Evolutionary conservation across 2,113 vertebrate genomes (phyloP), one percentile per base, ranked within the genome.

Genomic region (Oryzias javanicus): DNA sequence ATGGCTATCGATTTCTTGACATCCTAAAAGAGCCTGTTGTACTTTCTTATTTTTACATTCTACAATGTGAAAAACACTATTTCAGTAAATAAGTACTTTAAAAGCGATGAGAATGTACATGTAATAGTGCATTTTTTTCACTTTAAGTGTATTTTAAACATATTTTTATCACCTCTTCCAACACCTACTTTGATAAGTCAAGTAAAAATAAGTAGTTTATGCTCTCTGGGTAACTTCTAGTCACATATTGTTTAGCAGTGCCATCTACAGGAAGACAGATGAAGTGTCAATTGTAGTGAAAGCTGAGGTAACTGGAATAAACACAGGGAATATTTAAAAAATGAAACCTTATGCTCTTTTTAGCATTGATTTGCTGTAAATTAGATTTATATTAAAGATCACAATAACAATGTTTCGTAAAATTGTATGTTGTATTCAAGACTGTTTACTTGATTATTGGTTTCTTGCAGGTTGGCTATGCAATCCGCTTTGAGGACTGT

Each of bases 401-500:
- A 27, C 25, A 27, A 5, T 27, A 5, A 27, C 3, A 27, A 27
- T 5, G 5, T 27, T 27, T 27, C 4, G 25, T 27, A 27, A 27
- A 27, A 27, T 6, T 27, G 35, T 35, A 12, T 35, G 35, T 12
- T 35, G 8, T 35, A 10, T n/a, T 1, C 22, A 14, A 35, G 20
- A n/a, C 42, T 55, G 29, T 3, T 35, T 4, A 44, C 19, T 4
- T 41, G 2, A 56, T 22, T 47, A 14, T 19, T 57, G 8, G 55
- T 75, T 35, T 48, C 14, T 20, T 40, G 10, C 72, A 98, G 96
- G 95, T 98, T 45, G 97, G 97, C 49, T 99, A 99, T 0, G 97
- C 97, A 22, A 99, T 99, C 70, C 96, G 97, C 42, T 99, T 99
- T 66, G 97, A 99, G 89, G 97, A 99, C 84, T 99, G 96, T 80